Evolutionary conservation across 1,140 invertebrate genomes (phyloP), one percentile per base, ranked within the genome.

Genomic region (Drosophila bocqueti): DNA sequence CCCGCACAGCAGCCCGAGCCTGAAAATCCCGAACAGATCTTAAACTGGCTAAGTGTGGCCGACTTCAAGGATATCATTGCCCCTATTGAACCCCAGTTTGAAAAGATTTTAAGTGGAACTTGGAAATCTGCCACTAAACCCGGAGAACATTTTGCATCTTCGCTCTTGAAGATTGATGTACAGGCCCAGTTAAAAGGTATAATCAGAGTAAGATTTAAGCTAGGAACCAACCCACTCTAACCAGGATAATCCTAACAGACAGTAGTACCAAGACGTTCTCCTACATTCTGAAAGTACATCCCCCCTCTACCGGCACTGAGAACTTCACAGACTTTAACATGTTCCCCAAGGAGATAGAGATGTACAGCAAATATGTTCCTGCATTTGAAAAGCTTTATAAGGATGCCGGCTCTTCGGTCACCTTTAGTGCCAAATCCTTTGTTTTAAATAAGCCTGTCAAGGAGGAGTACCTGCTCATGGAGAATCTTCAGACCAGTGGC

Each of bases 311-410:
- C 2, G 31, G 46, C 1, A 34, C 11, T 15, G 40, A 66, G 1
- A 72, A 68, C 43, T 64, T 79, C 15, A 42, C 58, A 0, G 58
- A 68, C 7, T 42, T 65, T 0, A 76, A 81, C 9, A 74, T 75
- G 18, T 82, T 82, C 24, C 67, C 79, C 34, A 82, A 82, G 18
- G 80, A 82, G 16, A 57, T 63, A 10, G 59, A 82, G 3, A 46
- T 82, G 15, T 82, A 82, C 18, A 36, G 15, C 11, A 77, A 34
- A 40, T 74, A 63, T 54, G 58, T 82, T 4, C 67, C 79, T 0
- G 79, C 52, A 1, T 82, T 82, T 46, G 74, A 82, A 36, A 26
- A 68, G 16, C 59, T 77, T 7, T 82, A 82, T 16, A 34, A 36
- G n/a, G 67, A 77, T 3, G 67, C 74, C 1, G 79, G 79, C 2